A percentile compares a stretch with the other conserved stretches of the same genome.
These are phyloP conservation scores for Apoda limacodes DNA, from an alignment of 2,888 invertebrate genomes.

Conservation along the genomic window DNA sequence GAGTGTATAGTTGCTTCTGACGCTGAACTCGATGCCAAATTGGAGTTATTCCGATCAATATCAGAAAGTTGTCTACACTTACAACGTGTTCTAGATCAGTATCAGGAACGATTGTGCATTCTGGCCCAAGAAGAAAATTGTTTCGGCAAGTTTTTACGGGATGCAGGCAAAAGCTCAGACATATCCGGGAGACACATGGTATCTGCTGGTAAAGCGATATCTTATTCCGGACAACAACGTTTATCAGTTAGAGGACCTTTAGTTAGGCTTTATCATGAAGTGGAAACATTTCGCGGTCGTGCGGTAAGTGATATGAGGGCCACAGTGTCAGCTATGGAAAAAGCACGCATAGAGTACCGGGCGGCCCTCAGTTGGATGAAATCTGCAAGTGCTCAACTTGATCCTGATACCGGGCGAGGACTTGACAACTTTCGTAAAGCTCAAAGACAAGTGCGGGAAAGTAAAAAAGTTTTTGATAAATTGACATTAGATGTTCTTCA, in stretches of 20 bases:
- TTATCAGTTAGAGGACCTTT: slow-evolving; percentile 88
- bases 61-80: slow-evolving; percentile 90
- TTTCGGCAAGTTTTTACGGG: slow-evolving; percentile 93
- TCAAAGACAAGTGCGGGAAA: slow-evolving; percentile 79
- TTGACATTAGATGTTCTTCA: slow-evolving; percentile 95
- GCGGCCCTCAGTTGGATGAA: slow-evolving; percentile 99
- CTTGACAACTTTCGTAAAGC: slow-evolving; percentile 96
- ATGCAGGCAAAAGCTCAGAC: slow-evolving; percentile 90
- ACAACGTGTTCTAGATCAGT: slow-evolving; percentile 90
- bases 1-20: slow-evolving; percentile 97
- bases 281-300: slow-evolving; percentile 96
- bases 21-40: slow-evolving; percentile 95
- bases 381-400: slow-evolving; percentile 92
- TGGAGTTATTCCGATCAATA: slow-evolving; percentile 93
- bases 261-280: slow-evolving; percentile 90
- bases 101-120: slow-evolving; percentile 92
- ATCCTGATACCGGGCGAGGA: slow-evolving; percentile 96
- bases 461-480: slow-evolving; percentile 92
- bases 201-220: slow-evolving; percentile 83
- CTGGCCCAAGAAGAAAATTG: slow-evolving; percentile 96
- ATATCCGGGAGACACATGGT: slow-evolving; percentile 75
- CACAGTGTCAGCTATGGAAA: slow-evolving; percentile 95
- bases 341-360: slow-evolving; percentile 94
- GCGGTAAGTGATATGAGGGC: slow-evolving; percentile 94
- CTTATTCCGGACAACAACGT: slow-evolving; percentile 92